Evolutionary conservation across 2,113 vertebrate species (phyloP), one percentile per base, ranked within the genome.

Genomic region (Lophotis ruficrista): DNA sequence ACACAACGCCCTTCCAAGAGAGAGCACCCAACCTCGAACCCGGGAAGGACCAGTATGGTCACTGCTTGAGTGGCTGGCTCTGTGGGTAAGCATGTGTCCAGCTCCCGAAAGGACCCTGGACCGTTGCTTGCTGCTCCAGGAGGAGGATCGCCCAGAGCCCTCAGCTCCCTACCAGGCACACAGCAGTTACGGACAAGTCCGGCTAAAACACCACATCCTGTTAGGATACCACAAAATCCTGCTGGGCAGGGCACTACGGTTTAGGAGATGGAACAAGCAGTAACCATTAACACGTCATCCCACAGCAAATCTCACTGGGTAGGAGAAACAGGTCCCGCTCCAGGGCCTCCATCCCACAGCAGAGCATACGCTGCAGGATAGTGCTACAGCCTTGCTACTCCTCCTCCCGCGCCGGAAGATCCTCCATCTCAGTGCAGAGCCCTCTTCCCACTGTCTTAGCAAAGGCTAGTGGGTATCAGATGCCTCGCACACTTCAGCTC

Each of bases 31-130:
- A 1, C 18, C 47, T 7, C 6, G 1, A 31, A 7, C 30, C 27
- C 0, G 1, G 41, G 21, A 47, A 20, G 76, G 47, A 35, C 31
- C 30, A 13, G 12, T 4, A 8, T 0, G 3, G 58, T 15, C 47
- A 20, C 61, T 48, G n/a, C 45, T 12, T 8, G 16, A 27, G 60
- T 5, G 37, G 33, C 56, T 62, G 66, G 41, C 35, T 76, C 64
- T 21, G 28, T 10, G 41, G 14, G 27, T 6, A 23, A 57, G 31
- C 56, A 50, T n/a, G 45, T 23, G 56, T 37, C 57, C 48, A 17
- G 5, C 13, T 23, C 68, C 17, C 20, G 2, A 1, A 47, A 66
- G 47, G 47, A 68, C 30, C 24, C 47, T 8, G 17, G 30, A 31
- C n/a, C 45, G 25, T n/a, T 4, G 2, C 51, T 78, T 2, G 0